Conservation (phyloP, 2,888 invertebrate species). For the Pandemis cinnamomeana region DNA sequence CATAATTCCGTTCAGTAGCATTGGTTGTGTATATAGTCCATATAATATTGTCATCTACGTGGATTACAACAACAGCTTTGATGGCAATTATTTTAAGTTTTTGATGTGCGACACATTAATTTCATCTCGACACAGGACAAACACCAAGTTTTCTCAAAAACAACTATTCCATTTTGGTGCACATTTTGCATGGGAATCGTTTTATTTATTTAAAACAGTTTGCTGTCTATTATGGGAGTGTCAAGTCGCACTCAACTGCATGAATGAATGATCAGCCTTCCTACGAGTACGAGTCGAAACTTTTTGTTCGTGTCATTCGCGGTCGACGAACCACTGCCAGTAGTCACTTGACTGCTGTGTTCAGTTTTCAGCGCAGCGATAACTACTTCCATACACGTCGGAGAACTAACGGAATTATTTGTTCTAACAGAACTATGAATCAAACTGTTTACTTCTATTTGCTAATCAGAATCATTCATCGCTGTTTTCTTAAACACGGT, state of each 20-base stretch:
- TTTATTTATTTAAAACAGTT: conserved; percentile 27
- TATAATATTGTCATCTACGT: too few species aligned
- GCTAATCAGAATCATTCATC: conserved; percentile 23
- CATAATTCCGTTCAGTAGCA: too few species aligned
- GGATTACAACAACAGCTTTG: too few species aligned
- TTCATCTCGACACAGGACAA: not conserved
- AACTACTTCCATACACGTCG: conserved; percentile 25
- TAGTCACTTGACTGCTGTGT: conserved; percentile 26
- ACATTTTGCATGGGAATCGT: conserved; percentile 2
- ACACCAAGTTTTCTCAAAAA: too few species aligned
- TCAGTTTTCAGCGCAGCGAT: conserved; percentile 35
- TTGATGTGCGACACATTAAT: not conserved
- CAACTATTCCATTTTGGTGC: not conserved
- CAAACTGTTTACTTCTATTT: conserved; percentile 27
- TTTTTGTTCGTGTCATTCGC: conserved; percentile 40
- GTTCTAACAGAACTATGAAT: conserved; percentile 38
- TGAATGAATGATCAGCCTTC: conserved; percentile 38
- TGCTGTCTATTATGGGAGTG: conserved; percentile 34
- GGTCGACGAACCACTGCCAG: conserved; percentile 32
- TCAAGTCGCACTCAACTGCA: conserved; percentile 36
- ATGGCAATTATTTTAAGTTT: too few species aligned
- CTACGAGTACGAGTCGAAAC: conserved; percentile 30
- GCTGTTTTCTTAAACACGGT: conserved; percentile 3
- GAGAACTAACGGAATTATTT: conserved; percentile 37
- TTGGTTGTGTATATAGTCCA: too few species aligned